Conservation (phyloP, 2,888 invertebrate genomes). For the Caenorhabditis sp. region DNA sequence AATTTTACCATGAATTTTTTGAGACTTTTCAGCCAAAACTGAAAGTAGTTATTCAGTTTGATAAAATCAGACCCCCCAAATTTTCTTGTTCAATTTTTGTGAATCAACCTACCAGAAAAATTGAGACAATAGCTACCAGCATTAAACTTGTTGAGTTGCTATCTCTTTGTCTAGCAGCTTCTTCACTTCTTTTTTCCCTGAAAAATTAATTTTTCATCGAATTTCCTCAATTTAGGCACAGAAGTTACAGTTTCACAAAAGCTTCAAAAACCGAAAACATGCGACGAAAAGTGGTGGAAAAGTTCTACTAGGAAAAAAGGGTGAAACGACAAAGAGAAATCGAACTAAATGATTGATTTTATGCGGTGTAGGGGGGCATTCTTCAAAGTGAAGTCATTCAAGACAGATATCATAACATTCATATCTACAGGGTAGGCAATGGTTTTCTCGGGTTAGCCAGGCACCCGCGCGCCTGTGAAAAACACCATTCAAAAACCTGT, state of each 20-base stretch:
- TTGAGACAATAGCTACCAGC: constrained; percentile 73
- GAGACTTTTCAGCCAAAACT: too few relatives aligned
- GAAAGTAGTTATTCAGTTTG: too few relatives aligned
- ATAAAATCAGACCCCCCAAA: too few relatives aligned
- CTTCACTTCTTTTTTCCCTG: constrained; percentile 68
- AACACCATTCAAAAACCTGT: neutral
- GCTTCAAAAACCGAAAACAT: too few relatives aligned
- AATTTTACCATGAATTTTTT: too few relatives aligned
- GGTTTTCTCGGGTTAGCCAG: too few relatives aligned
- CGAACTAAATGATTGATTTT: neutral
- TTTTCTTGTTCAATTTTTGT: too few relatives aligned
- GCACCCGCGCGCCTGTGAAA: too few relatives aligned
- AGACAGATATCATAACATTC: too few relatives aligned
- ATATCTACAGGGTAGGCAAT: too few relatives aligned
- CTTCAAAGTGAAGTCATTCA: neutral
- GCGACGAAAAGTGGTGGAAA: neutral
- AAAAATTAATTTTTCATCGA: constrained; percentile 14
- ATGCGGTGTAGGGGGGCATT: neutral
- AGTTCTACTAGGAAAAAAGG: constrained; percentile 1
- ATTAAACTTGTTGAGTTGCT: constrained; percentile 72
- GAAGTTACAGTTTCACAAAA: too few relatives aligned
- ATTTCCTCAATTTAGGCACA: neutral
- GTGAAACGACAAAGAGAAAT: neutral
- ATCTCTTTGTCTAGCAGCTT: constrained; percentile 68
- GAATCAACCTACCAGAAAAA: constrained; percentile 71